Base-by-base conservation (phyloP, 2,888 invertebrate species). In the Drosophila siamana region DNA sequence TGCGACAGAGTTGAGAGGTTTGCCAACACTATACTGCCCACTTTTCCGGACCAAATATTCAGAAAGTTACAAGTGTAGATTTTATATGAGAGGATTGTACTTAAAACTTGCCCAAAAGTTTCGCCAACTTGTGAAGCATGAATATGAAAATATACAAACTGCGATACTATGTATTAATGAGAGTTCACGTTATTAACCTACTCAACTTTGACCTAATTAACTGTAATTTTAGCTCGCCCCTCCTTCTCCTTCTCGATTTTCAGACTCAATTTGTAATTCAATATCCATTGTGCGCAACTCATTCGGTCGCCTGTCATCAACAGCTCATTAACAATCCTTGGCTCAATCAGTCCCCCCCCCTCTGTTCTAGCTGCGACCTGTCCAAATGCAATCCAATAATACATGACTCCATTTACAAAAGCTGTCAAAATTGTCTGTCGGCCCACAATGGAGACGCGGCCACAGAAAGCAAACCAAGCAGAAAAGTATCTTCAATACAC, bases 401-500 rank as follows among this genome's bases (percentile, higher is more conserved):
- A 63, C 55, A 70, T 64, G 54, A 70, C 59, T 54, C 38, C 51
- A 62, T 67, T 74, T 65, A 62, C 67, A 56, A 56, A 30, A 69
- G 66, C 67, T 73, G 78, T 81, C 81, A 73, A 69, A 78, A 74
- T 66, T 66, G 56, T 56, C 30, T 67, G 59, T 77, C 16, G 50
- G 8, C 33, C 13, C 38, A 47, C 30, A 33, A 40, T 33, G 13
- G 43, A 57, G 67, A 50, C 47, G 74, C 60, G 74, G 71, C 69
- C 80, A 77, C 76, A 80, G 65, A 56, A 68, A 67, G 52, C 57
- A 75, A 73, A 30, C 80, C 69, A 69, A 73, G 78, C 80, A 69
- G 73, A 78, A 81, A 84, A 83, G 65, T 74, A 70, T 81, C 77
- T 74, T 7, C 50, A 61, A 56, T 75, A 65, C 61, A 69, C 61